A percentile compares a stretch with the other conserved stretches of the same genome.
phyloP scores from a whole-genome alignment of 1,140 invertebrate genomes.

The Hesperophylax magnus region DNA sequence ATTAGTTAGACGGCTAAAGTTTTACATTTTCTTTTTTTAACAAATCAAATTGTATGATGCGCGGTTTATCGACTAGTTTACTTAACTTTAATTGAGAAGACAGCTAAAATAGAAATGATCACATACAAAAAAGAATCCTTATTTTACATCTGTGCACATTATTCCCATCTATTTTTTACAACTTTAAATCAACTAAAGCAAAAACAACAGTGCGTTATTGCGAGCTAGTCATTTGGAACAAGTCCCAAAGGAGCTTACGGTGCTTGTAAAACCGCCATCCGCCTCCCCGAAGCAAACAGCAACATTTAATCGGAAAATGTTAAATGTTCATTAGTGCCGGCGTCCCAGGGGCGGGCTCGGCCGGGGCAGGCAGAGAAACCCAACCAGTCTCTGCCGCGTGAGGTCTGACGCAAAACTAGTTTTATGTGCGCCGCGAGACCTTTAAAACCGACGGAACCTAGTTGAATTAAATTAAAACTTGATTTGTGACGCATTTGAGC shows the following conservation, averaged over 20 bases:
- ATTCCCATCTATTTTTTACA: too few species aligned
- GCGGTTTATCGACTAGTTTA: too few species aligned
- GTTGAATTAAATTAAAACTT: neutral
- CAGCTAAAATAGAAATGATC: neutral
- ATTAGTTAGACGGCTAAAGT: too few species aligned
- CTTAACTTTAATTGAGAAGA: too few species aligned
- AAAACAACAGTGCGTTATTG: neutral
- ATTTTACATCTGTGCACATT: too few species aligned
- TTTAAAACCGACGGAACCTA: neutral
- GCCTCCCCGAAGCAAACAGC: slow-evolving; percentile 5
- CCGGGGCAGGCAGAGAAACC: neutral
- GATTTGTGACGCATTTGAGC: too few species aligned
- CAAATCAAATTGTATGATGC: too few species aligned
- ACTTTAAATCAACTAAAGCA: too few species aligned
- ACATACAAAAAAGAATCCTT: neutral
- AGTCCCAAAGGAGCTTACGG: neutral
- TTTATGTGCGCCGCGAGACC: neutral
- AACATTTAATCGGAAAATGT: slow-evolving; percentile 32
- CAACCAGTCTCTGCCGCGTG: neutral
- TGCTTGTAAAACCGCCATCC: neutral
- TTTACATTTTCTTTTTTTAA: too few species aligned
- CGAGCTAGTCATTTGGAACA: neutral
- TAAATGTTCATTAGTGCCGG: slow-evolving; percentile 24
- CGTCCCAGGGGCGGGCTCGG: slow-evolving; percentile 1
- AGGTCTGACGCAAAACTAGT: neutral